A percentile compares a stretch with the other conserved stretches of the same genome.
phyloP scores from a whole-genome alignment of 2,113 vertebrate species.

The Sterrhoptilus dennistouni region DNA sequence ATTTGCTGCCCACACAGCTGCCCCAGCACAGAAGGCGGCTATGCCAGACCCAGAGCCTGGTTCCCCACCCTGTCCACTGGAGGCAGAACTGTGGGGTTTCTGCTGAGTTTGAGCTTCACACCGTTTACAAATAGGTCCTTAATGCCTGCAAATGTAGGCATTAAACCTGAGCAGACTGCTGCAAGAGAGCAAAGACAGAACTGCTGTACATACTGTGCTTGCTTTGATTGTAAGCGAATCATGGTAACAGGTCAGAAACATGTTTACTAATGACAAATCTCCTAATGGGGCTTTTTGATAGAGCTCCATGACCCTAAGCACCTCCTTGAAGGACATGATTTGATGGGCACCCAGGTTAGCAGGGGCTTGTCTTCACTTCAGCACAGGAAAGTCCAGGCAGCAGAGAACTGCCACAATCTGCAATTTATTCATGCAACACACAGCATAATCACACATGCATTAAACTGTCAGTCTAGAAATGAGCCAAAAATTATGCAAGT shows the following conservation, averaged over 20 bases:
- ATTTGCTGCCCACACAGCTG: background rate
- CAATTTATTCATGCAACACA: background rate
- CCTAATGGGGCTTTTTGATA: background rate
- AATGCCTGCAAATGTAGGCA: background rate
- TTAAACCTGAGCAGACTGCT: background rate
- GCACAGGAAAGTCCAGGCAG: background rate
- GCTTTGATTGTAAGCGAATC: background rate
- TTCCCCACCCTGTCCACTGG: background rate
- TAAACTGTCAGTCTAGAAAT: background rate
- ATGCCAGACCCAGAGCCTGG: fast-evolving
- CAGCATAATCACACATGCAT: background rate
- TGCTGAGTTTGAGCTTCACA: background rate
- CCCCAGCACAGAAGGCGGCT: background rate
- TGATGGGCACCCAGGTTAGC: background rate
- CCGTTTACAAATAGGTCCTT: background rate
- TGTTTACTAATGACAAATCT: background rate
- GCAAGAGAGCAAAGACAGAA: background rate
- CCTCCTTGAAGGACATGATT: background rate
- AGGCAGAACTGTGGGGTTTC: fast-evolving
- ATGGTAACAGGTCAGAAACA: background rate
- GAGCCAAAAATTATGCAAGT: background rate
- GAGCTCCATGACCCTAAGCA: background rate
- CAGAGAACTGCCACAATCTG: background rate
- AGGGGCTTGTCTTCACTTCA: background rate
- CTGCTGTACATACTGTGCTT: background rate